These are phyloP conservation scores for Ametastegia equiseti DNA, from an alignment of 2,888 invertebrate species.

Conservation along the genomic window DNA sequence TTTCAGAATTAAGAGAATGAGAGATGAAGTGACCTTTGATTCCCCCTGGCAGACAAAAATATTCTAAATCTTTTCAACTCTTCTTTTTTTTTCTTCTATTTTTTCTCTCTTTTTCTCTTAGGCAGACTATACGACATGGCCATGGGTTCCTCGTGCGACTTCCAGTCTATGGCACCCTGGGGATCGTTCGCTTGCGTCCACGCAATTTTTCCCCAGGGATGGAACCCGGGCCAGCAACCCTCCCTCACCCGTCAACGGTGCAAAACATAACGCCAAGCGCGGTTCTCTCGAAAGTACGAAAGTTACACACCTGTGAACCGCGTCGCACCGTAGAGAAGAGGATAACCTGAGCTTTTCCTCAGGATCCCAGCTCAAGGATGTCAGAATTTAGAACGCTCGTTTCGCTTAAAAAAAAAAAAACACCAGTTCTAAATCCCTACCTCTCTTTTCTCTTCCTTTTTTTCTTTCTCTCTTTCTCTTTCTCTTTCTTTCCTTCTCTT, in stretches of 20 bases:
- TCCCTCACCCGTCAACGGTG: neutral
- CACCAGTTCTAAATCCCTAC: neutral
- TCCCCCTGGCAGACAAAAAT: neutral
- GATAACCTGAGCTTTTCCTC: neutral
- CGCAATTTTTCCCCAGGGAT: conserved; percentile 35
- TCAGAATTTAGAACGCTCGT: conserved; percentile 12
- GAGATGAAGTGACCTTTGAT: no score
- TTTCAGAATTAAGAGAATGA: no score
- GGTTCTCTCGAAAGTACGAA: neutral
- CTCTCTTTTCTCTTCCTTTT: no score
- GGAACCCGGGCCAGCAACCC: neutral
- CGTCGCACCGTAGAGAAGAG: no score
- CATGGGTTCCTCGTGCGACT: neutral
- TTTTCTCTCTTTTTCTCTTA: no score
- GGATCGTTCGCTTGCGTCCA: conserved; percentile 22
- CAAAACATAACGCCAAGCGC: neutral
- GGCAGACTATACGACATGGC: no score
- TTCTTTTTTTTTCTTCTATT: no score
- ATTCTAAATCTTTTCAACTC: conserved; percentile 32
- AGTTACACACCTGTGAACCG: conserved; percentile 35
- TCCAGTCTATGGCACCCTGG: neutral
- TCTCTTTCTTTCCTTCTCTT: no score
- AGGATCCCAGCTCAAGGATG: conserved; percentile 22
- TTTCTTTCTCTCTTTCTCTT: no score
- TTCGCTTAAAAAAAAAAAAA: neutral